A percentile compares a stretch with the other conserved stretches of the same genome.
Conservation (phyloP, 2,888 invertebrate species). For the Eumacrocentrus americanus region DNA sequence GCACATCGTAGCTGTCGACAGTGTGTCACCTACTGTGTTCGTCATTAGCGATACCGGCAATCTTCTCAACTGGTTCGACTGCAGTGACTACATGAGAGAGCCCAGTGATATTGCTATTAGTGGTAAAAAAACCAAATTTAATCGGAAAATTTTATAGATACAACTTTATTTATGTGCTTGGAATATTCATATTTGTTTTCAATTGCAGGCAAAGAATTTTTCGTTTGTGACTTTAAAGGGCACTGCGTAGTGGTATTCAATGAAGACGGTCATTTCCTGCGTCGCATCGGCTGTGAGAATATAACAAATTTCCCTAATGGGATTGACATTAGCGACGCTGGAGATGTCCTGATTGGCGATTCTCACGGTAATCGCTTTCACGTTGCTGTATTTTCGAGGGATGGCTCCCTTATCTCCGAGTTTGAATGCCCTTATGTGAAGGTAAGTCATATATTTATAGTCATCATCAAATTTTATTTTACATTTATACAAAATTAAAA, state of each 20-base stretch:
- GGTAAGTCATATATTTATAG: no score
- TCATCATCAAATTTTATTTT: no score
- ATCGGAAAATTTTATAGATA: no score
- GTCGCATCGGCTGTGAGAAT: constrained; percentile 93
- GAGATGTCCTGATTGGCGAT: constrained; percentile 95
- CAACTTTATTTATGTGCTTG: background rate
- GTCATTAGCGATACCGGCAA: constrained; percentile 92
- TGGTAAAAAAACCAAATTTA: constrained; percentile 63
- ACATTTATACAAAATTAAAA: no score
- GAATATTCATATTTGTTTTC: background rate
- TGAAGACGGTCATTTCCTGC: constrained; percentile 88
- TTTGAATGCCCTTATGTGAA: constrained; percentile 98
- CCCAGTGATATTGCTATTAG: constrained; percentile 96
- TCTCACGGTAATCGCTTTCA: constrained; percentile 98
- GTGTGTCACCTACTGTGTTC: constrained; percentile 96
- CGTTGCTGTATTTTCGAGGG: constrained; percentile 92
- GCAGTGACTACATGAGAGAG: constrained; percentile 96
- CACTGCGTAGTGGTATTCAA: constrained; percentile 97
- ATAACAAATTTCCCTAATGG: constrained; percentile 98
- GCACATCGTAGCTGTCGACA: constrained; percentile 95
- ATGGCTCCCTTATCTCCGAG: constrained; percentile 85
- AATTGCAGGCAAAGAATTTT: constrained; percentile 82
- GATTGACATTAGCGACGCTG: constrained; percentile 96
- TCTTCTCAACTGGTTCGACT: constrained; percentile 95
- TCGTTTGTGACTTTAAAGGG: constrained; percentile 97